Conservation (phyloP, 2,113 vertebrate genomes). For the Lutjanus erythropterus region DNA sequence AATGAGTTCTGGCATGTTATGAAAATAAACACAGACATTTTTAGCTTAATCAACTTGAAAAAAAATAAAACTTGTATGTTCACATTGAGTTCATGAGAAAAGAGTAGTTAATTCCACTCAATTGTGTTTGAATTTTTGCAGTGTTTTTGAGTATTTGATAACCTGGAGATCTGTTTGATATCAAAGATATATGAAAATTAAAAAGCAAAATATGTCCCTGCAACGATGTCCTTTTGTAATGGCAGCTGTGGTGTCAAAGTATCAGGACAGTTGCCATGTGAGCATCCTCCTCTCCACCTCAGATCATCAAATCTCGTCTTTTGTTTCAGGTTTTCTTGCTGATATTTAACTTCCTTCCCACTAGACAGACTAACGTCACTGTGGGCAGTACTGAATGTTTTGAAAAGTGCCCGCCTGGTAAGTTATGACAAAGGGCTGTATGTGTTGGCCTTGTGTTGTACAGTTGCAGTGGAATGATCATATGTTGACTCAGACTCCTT, state of each 20-base stretch:
- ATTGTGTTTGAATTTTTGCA: too few species aligned
- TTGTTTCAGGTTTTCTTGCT: slow-evolving; percentile 56
- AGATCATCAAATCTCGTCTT: background rate
- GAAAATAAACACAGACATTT: too few species aligned
- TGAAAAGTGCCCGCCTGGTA: slow-evolving; percentile 17
- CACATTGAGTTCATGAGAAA: too few species aligned
- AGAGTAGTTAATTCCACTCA: too few species aligned
- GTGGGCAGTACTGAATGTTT: background rate
- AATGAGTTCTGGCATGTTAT: too few species aligned
- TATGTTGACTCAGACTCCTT: background rate
- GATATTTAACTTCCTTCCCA: slow-evolving; percentile 29
- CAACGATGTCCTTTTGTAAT: background rate
- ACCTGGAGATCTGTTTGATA: background rate
- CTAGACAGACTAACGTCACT: background rate
- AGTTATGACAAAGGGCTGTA: background rate
- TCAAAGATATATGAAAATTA: background rate
- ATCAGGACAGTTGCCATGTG: background rate
- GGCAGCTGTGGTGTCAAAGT: background rate
- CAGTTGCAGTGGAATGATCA: background rate
- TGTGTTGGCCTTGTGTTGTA: background rate
- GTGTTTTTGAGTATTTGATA: background rate
- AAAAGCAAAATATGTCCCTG: background rate
- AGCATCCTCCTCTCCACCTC: background rate
- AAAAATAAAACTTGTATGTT: too few species aligned
- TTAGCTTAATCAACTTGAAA: too few species aligned